Base-by-base conservation (phyloP, 2,113 vertebrate genomes). In the Syngnathus typhle region DNA sequence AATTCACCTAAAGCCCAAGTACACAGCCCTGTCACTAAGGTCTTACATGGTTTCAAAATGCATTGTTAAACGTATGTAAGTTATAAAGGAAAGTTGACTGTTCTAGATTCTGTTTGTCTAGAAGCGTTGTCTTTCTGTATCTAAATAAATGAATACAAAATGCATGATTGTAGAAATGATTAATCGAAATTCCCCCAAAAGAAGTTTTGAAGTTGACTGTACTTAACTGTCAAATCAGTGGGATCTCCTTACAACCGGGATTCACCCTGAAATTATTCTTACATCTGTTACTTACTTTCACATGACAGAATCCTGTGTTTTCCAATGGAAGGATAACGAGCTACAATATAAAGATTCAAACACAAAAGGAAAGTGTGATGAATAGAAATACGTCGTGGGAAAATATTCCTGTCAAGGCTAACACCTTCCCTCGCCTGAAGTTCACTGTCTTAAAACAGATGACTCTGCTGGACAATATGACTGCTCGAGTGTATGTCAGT, bases 251-350 rank as follows among this genome's bases (percentile, higher is more conserved):
- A 7, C 47, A 51, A 16, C 18, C 16, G 15, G 19, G 19, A n/a
- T 51, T 51, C 49, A 8, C 49, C 19, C 49, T 19, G 19, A 51
- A n/a, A 16, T 51, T 36, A 37, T 15, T 15, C 0, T 64, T 43
- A 41, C 6, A 37, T 41, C 12, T 41, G n/a, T 39, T 6, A 68
- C 21, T 59, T 3, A 41, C 37, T 79, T 62, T 77, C 11, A 46
- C 27, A 55, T 47, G 0, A 32, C 68, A 91, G 89, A 83, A 86
- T 65, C 90, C 89, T 5, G 56, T 74, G 38, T 2, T 60, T n/a
- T 4, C 82, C 27, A 91, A 91, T 68, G 96, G 95, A 67, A 88
- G 70, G 79, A 94, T 99, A 59, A 58, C 75, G 62, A 60, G 63
- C 0, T 98, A 93, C 78, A 74, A 92, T 72, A 61, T 98, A 15